Percentiles rank a stretch among this genome's conserved stretches.
Evolutionary conservation across 2,888 invertebrate species (phyloP).

Genomic region (Oligia fasciuncula): DNA sequence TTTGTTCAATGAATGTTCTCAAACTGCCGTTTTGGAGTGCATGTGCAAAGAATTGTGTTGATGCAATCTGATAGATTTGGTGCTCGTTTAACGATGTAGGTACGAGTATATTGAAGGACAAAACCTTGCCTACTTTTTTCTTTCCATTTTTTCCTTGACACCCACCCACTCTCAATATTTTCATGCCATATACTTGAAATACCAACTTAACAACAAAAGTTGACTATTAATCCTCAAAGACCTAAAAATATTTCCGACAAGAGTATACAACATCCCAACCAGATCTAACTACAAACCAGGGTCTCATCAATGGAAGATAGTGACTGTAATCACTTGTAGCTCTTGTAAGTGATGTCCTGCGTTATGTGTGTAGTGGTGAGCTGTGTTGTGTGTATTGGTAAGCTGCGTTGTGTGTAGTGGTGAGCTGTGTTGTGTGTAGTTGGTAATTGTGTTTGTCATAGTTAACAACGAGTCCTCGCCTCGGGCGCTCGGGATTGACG

Average conservation of each 20-base stretch:
- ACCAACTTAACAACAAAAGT: background rate
- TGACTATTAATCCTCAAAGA: background rate
- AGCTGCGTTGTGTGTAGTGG: slow-evolving; percentile 10
- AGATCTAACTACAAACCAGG: slow-evolving; percentile 6
- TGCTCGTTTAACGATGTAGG: background rate
- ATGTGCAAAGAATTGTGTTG: background rate
- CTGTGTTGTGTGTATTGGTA: slow-evolving; percentile 1
- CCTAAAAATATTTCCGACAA: slow-evolving; percentile 9
- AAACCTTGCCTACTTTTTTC: background rate
- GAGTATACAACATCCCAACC: slow-evolving; percentile 7
- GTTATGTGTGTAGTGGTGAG: slow-evolving; percentile 2
- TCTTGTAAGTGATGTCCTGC: slow-evolving; percentile 43
- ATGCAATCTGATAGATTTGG: background rate
- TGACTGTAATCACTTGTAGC: slow-evolving; percentile 43
- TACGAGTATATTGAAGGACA: no score
- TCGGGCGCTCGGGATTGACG: slow-evolving; percentile 72
- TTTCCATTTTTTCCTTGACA: background rate
- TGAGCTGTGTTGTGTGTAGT: slow-evolving; percentile 66
- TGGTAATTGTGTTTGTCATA: slow-evolving; percentile 82
- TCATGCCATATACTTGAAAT: background rate
- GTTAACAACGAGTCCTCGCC: slow-evolving; percentile 78
- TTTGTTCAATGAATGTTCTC: background rate
- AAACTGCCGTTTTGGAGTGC: background rate
- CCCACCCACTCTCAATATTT: background rate
- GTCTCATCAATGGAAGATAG: slow-evolving; percentile 32